A percentile compares a stretch with the other conserved stretches of the same genome.
Evolutionary conservation across 2,113 vertebrate species (phyloP).

Genomic region (Chrysochloris asiatica): DNA sequence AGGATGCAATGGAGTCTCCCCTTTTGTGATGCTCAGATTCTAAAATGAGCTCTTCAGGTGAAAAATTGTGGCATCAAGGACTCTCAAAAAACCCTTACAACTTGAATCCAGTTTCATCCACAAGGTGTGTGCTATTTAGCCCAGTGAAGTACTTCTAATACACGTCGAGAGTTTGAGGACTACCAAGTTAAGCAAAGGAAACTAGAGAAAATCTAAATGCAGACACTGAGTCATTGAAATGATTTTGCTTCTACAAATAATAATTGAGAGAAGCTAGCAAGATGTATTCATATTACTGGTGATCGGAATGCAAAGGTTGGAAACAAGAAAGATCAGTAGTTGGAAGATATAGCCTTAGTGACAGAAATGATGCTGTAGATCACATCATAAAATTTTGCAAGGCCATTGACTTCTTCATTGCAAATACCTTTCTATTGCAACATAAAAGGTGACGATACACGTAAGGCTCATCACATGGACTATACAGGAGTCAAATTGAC

Average conservation of each 20-base stretch:
- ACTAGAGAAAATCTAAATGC: not conserved
- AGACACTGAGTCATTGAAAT: not conserved
- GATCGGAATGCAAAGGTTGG: no score
- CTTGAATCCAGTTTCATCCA: not conserved
- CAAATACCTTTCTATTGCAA: no score
- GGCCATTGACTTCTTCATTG: no score
- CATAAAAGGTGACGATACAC: no score
- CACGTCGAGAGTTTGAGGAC: not conserved
- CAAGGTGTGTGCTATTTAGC: not conserved
- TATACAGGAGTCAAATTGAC: no score
- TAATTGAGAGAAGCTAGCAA: rapidly evolving
- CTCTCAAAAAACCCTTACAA: not conserved
- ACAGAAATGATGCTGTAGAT: no score
- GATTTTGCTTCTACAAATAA: not conserved
- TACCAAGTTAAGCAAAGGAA: not conserved
- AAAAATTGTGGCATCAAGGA: not conserved
- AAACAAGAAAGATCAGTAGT: no score
- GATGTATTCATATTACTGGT: no score
- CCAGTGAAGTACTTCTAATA: not conserved
- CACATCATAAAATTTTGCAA: no score
- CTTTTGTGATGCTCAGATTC: not conserved
- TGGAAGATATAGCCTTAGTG: no score
- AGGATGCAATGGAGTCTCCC: not conserved
- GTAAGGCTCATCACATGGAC: no score
- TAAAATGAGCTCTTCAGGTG: not conserved